Conservation (phyloP, 2,797 vertebrate genomes). For the Catamblyrhynchus diadema region DNA sequence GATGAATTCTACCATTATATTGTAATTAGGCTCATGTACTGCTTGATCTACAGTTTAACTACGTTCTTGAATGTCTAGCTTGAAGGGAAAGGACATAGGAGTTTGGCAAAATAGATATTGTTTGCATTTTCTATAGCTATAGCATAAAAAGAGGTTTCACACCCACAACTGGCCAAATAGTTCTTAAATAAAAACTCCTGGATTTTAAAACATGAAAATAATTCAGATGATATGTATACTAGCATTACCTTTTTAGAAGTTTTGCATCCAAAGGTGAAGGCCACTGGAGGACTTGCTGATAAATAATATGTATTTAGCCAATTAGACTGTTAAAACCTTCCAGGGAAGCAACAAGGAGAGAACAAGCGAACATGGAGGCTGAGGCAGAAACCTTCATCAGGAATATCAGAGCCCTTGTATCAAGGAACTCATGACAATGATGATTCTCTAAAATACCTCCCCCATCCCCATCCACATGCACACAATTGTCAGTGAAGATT, state of each 20-base stretch:
- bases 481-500: background rate
- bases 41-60: background rate
- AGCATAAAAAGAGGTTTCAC: background rate
- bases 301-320: background rate
- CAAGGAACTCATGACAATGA: background rate
- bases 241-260: background rate
- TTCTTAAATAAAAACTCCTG: background rate
- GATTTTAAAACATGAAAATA: background rate
- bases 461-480: rapidly evolving
- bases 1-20: background rate
- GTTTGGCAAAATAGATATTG: background rate
- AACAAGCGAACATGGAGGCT: background rate
- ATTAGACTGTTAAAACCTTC: background rate
- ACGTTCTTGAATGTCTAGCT: background rate
- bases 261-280: background rate
- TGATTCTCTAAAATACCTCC: background rate
- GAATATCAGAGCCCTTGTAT: background rate
- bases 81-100: background rate
- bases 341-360: background rate
- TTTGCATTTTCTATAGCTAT: background rate
- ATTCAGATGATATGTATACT: background rate
- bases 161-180: background rate
- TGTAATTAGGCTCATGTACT: background rate
- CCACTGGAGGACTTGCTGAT: background rate
- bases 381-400: background rate